Evolutionary conservation across 2,113 vertebrate species (phyloP).

Genomic region (Cebus imitator): DNA sequence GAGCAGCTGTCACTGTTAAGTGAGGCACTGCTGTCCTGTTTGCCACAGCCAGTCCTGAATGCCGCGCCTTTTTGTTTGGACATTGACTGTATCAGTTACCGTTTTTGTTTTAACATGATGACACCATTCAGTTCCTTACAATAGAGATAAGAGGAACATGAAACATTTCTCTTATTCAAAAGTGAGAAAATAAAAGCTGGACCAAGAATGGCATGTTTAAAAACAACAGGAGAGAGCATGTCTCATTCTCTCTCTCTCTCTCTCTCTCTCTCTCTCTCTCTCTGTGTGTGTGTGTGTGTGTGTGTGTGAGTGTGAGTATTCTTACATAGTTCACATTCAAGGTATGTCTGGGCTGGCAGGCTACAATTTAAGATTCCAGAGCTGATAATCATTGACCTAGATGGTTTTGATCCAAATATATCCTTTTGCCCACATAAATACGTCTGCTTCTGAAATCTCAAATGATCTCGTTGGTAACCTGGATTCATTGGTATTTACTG

Average conservation of each 20-base stretch:
- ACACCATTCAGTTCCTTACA: not conserved
- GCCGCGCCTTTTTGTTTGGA: not conserved
- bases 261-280: too few relatives aligned
- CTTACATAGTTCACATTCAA: not conserved
- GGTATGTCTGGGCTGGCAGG: not conserved
- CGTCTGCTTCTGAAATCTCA: not conserved
- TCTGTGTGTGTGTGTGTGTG: too few relatives aligned
- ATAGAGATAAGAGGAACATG: not conserved
- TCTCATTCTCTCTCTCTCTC: too few relatives aligned
- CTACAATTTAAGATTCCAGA: not conserved
- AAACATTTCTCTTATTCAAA: not conserved
- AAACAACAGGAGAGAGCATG: not conserved
- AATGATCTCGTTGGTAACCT: not conserved
- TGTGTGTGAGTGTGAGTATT: not conserved
- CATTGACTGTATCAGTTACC: not conserved
- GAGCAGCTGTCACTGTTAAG: not conserved
- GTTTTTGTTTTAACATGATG: not conserved
- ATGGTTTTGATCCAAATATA: not conserved
- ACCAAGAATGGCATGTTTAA: not conserved
- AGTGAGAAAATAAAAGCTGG: not conserved
- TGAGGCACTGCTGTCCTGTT: not conserved
- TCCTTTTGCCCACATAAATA: not conserved
- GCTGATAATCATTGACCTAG: not conserved
- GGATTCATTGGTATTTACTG: not conserved
- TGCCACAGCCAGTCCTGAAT: not conserved